Percentiles rank a stretch among this genome's conserved stretches.
Evolutionary conservation across 2,113 vertebrate genomes (phyloP).

Genomic region (Coracopsis vasa): DNA sequence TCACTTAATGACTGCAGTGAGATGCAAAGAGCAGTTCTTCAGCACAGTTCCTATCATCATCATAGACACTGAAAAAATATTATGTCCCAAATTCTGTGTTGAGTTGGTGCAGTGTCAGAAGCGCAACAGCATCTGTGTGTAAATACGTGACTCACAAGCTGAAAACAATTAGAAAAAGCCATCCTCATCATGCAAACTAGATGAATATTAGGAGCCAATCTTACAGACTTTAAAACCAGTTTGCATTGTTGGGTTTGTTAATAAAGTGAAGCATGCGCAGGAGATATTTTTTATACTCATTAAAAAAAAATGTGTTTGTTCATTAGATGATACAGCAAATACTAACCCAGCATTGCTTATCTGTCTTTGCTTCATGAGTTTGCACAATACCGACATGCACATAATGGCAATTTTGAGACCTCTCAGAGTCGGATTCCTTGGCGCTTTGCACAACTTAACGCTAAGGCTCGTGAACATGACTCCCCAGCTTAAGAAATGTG

Average conservation of each 20-base stretch:
- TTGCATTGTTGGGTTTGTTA: background rate
- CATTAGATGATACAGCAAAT: background rate
- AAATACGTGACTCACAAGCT: background rate
- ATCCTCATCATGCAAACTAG: background rate
- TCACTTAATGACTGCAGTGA: background rate
- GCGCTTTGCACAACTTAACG: rapidly evolving
- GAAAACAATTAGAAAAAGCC: background rate
- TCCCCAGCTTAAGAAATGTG: background rate
- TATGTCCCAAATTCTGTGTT: background rate
- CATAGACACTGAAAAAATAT: background rate
- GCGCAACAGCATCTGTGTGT: background rate
- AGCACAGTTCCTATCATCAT: background rate
- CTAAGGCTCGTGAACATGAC: background rate
- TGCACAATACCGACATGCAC: background rate
- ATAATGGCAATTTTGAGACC: background rate
- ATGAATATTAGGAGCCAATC: background rate
- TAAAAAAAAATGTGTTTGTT: background rate
- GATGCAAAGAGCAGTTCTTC: background rate
- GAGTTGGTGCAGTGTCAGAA: background rate
- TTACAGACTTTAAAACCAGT: background rate
- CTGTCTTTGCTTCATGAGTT: background rate
- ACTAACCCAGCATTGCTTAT: background rate
- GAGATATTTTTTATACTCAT: background rate
- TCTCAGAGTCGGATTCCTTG: background rate
- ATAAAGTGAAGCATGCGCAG: background rate